Conservation (phyloP, 2,797 vertebrate species). For the Melanotaenia boesemani region DNA sequence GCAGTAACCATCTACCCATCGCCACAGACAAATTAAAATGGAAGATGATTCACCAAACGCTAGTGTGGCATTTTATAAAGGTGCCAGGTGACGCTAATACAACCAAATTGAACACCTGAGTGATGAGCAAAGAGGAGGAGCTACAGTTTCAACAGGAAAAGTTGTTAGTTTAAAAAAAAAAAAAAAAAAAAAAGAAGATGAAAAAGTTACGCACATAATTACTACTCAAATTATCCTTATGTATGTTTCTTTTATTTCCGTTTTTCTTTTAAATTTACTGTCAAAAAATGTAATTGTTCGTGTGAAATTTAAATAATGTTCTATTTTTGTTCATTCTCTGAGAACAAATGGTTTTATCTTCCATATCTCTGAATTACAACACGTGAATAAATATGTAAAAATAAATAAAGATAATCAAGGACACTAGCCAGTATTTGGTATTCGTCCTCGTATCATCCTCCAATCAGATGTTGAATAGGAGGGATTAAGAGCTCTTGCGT, state of each 20-base stretch:
- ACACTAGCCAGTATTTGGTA: constrained; percentile 25
- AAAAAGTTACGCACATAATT: background rate
- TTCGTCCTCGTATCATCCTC: constrained; percentile 14
- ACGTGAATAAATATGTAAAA: constrained; percentile 40
- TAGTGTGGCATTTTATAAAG: constrained; percentile 51
- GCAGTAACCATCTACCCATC: constrained; percentile 65
- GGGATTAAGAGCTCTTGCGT: constrained; percentile 45
- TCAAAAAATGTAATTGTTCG: background rate
- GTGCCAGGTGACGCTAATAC: constrained; percentile 62
- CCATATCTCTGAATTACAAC: constrained; percentile 10
- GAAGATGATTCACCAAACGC: background rate
- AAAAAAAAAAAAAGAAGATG: background rate
- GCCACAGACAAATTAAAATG: constrained; percentile 46
- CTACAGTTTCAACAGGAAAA: constrained; percentile 2
- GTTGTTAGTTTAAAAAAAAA: background rate
- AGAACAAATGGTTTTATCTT: background rate
- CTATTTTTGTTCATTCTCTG: background rate
- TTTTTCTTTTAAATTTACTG: background rate
- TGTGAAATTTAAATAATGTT: background rate
- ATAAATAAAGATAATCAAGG: constrained; percentile 46
- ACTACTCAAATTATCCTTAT: background rate
- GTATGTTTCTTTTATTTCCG: background rate
- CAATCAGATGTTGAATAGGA: constrained; percentile 64
- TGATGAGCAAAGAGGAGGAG: constrained; percentile 60
- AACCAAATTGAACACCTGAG: constrained; percentile 63